Base-by-base conservation (phyloP, 2,113 vertebrate species). In the Ophiodon elongatus region DNA sequence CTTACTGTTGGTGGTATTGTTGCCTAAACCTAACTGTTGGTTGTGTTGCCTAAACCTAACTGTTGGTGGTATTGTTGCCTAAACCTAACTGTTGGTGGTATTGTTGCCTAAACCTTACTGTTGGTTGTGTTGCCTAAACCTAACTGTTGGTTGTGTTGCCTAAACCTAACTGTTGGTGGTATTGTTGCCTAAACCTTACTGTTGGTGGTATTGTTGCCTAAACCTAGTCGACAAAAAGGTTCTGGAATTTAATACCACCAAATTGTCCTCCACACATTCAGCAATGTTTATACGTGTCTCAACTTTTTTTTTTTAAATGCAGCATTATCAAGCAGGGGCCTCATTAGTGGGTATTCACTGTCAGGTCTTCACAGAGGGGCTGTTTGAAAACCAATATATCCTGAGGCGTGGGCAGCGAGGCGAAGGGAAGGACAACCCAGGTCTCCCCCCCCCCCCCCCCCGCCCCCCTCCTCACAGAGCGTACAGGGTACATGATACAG, bases 401-500 rank as follows among this genome's bases (percentile, higher is more conserved):
- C 63, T 45, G n/a, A 33, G 56, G 70, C 63, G 84, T 85, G 78
- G 85, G 82, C 73, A 78, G 69, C 17, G 15, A 72, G 56, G 63
- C 35, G 27, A 70, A 60, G 37, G 33, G 56, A 83, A 85, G 83
- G 79, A 79, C 66, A n/a, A 68, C 84, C 70, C 62, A 41, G 84
- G 83, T 85, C 85, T 87, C 85, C 67, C 74, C 76, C 88, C 88
- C 76, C 80, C 85, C 43, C 14, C 35, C 35, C 35, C 76, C 86
- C 87, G 76, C 80, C 85, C 43, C 13, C 43, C 43, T 4, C 43
- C 84, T 93, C 79, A 85, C 71, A 79, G 76, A 84, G 85, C 79
- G 74, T 76, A 76, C 82, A 88, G 73, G 73, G 85, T 90, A 83
- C 77, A 84, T 91, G 82, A 91, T 83, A 90, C 88, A 91, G 62